Evolutionary conservation across 2,888 invertebrate species (phyloP), one percentile per base, ranked within the genome.

Genomic region (Drosophila koepferae): DNA sequence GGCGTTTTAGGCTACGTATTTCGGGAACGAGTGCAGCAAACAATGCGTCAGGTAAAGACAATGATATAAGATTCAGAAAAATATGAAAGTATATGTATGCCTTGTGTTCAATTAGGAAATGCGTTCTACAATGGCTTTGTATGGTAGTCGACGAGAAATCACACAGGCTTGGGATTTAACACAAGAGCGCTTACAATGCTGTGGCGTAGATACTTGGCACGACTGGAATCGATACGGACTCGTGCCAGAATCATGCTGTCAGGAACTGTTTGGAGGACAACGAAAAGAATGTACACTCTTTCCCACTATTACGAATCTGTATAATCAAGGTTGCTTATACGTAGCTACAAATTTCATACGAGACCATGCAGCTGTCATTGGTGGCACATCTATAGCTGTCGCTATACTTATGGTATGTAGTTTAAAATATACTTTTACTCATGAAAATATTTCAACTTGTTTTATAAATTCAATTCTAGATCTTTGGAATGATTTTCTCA

Each of bases 1-100:
- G 98, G 98, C 49, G 96, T 98, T 75, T 94, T 98, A 64, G 97
- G 97, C 62, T 98, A 97, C 92, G 97, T 98, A 58, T 98, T 98
- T 94, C 95, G 97, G 51, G 96, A 96, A 90, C 96, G 98, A 93
- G 96, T 98, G 40, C 93, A 95, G 61, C 95, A 95, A 51, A 96
- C 96, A 0, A 94, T 97, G 92, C 95, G 96, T 89, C 95, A 96
- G 80, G 93, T 92, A 68, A 89, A 82, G 12, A 9, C 4, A 20
- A 2, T 48, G 2, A 23, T 36, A 16, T 43, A 4, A 23, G 2
- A 40, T 23, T 14, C 7, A 56, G 3, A 20, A 23, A 36, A n/a
- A 23, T 31, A 9, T 41, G 18, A 18, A 36, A n/a, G 31, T 23
- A 9, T 41, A 46, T 40, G 9, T n/a, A n/a, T n/a, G n/a, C 2